A percentile compares a stretch with the other conserved stretches of the same genome.
These are phyloP conservation scores for Rhabdomys pumilio DNA, from an alignment of 2,797 vertebrate species.

Conservation along the genomic window DNA sequence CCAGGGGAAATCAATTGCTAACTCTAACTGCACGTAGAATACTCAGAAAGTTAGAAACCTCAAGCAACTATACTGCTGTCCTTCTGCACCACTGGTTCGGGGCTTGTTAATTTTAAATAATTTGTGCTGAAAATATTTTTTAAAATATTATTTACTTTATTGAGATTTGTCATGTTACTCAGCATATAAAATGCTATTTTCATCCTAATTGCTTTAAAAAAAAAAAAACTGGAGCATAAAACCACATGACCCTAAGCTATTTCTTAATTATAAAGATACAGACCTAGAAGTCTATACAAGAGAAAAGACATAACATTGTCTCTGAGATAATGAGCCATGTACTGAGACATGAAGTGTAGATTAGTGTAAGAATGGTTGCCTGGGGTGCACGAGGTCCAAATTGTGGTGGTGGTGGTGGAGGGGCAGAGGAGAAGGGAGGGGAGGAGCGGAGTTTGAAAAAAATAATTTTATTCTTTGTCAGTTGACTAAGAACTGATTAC, in stretches of 20 bases:
- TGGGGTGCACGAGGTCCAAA: not conserved
- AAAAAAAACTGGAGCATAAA: not conserved
- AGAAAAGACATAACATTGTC: not conserved
- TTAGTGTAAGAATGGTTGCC: not conserved
- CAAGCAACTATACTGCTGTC: not conserved
- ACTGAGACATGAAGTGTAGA: not conserved
- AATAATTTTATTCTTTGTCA: not conserved
- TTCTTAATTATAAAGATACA: not conserved
- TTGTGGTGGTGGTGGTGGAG: no score
- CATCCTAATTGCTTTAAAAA: not conserved
- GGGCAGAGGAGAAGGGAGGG: not conserved
- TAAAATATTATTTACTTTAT: not conserved
- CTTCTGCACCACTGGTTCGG: no score
- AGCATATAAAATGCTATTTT: not conserved
- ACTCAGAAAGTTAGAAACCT: not conserved
- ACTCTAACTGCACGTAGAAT: not conserved
- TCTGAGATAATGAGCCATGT: not conserved
- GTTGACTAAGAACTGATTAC: not conserved
- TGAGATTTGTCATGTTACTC: not conserved
- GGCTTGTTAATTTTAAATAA: slow-evolving; percentile 12
- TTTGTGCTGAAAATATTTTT: slow-evolving; percentile 45
- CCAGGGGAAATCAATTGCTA: not conserved
- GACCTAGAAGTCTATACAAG: not conserved
- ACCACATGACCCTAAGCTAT: not conserved
- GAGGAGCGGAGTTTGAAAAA: not conserved